These are phyloP conservation scores for Periophthalmus modestus DNA, from an alignment of 2,113 vertebrate genomes.

Conservation along the genomic window DNA sequence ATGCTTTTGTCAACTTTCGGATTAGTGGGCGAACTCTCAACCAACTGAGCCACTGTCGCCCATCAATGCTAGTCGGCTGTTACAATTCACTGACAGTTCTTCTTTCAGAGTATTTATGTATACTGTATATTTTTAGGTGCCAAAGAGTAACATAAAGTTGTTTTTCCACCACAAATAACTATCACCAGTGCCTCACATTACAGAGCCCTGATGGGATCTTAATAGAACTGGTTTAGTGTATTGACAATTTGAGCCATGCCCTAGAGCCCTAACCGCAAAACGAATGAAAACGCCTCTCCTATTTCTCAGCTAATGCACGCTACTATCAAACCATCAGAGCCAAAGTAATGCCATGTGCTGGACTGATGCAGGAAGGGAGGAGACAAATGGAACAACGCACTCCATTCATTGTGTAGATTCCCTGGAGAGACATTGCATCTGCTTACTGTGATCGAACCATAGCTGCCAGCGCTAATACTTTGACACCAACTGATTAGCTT, in stretches of 20 bases:
- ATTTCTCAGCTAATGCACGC: constrained; percentile 19
- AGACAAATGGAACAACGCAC: not conserved
- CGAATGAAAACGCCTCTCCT: constrained; percentile 22
- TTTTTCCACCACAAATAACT: not conserved
- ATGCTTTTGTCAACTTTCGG: too few species aligned
- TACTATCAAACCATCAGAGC: constrained; percentile 1
- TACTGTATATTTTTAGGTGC: too few species aligned
- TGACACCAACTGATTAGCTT: constrained; percentile 55
- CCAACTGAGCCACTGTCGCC: too few species aligned
- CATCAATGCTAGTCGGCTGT: not conserved
- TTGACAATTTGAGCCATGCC: constrained; percentile 39
- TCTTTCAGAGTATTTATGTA: too few species aligned
- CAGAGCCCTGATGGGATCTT: constrained; percentile 4
- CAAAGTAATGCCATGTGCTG: not conserved
- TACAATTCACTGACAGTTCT: too few species aligned
- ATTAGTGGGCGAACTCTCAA: too few species aligned
- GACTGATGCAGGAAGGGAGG: not conserved
- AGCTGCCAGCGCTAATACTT: constrained; percentile 27
- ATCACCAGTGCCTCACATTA: not conserved
- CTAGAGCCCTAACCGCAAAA: constrained; percentile 27
- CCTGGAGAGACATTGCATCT: constrained; percentile 32
- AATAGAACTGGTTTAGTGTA: constrained; percentile 11
- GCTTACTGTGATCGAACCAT: constrained; percentile 35
- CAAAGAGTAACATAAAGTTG: too few species aligned
- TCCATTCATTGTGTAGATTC: constrained; percentile 32